Evolutionary conservation across 2,888 invertebrate genomes (phyloP).

Genomic region (Drosophila mimetica): DNA sequence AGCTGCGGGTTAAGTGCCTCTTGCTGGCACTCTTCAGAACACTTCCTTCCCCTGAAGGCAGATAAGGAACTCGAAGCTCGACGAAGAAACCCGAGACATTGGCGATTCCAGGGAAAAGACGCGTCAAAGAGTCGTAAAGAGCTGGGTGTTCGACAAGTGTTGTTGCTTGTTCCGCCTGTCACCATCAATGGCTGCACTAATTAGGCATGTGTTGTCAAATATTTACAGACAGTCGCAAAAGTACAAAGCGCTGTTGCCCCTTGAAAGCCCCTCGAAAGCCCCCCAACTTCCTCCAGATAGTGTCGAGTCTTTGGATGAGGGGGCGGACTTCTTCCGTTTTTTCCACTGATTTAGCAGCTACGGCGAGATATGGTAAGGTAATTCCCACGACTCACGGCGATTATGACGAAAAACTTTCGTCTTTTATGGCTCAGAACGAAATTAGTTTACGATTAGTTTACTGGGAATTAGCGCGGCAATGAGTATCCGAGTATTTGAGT

Average conservation of each 20-base stretch:
- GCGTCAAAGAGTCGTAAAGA: conserved; percentile 39
- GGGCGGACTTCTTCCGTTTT: conserved; percentile 68
- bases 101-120: conserved; percentile 64
- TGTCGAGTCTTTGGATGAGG: conserved; percentile 15
- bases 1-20: conserved; percentile 1
- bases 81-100: conserved; percentile 23
- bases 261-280: conserved; percentile 7
- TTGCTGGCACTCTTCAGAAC: conserved; percentile 18
- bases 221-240: conserved; percentile 80
- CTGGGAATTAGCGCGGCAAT: conserved; percentile 71
- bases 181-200: conserved; percentile 82
- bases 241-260: conserved; percentile 72
- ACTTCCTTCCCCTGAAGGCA: conserved; percentile 40
- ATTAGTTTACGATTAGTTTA: conserved; percentile 70
- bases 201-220: conserved; percentile 83
- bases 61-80: conserved; percentile 31
- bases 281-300: conserved; percentile 2
- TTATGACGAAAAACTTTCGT: conserved; percentile 74
- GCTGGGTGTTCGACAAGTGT: conserved; percentile 53
- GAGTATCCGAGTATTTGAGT: not conserved
- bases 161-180: conserved; percentile 62
- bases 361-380: conserved; percentile 34
- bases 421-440: conserved; percentile 69
- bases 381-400: conserved; percentile 72
- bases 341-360: conserved; percentile 64